A percentile compares a stretch with the other conserved stretches of the same genome.
These are phyloP conservation scores for Eleginops maclovinus DNA, from an alignment of 2,113 vertebrate species.

Conservation along the genomic window DNA sequence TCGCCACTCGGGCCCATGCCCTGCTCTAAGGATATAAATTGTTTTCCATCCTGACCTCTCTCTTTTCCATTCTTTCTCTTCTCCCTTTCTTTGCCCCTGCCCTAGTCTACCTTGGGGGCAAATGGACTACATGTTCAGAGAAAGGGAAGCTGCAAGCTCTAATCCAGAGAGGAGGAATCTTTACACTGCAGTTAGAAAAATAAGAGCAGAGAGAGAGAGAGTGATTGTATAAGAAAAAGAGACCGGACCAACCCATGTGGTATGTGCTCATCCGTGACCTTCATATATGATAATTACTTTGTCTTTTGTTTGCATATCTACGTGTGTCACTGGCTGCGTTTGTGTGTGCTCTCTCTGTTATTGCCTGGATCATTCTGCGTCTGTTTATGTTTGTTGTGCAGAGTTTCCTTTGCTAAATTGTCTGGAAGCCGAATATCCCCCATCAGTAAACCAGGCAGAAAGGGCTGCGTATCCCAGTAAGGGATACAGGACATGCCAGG, in stretches of 20 bases:
- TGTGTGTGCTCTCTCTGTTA: conserved; percentile 53
- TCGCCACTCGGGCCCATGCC: conserved; percentile 60
- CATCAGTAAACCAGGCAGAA: conserved; percentile 93
- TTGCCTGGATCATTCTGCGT: conserved; percentile 70
- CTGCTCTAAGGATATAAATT: conserved; percentile 75
- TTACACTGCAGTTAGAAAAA: conserved; percentile 12
- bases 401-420: conserved; percentile 89
- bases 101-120: conserved; percentile 58
- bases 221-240: neutral
- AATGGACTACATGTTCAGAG: conserved; percentile 48
- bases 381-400: conserved; percentile 85
- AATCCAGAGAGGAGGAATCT: neutral
- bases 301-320: conserved; percentile 25
- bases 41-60: conserved; percentile 53
- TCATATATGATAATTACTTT: conserved; percentile 14
- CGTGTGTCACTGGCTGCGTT: conserved; percentile 32
- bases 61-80: conserved; percentile 33
- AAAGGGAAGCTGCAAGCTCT: conserved; percentile 34
- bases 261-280: neutral
- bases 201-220: neutral
- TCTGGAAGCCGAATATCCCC: conserved; percentile 87
- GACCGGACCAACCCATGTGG: neutral
- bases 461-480: conserved; percentile 79
- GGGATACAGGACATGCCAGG: conserved; percentile 73
- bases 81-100: conserved; percentile 29